phyloP scores from a whole-genome alignment of 2,113 vertebrate genomes.

The Coregonus clupeaformis region DNA sequence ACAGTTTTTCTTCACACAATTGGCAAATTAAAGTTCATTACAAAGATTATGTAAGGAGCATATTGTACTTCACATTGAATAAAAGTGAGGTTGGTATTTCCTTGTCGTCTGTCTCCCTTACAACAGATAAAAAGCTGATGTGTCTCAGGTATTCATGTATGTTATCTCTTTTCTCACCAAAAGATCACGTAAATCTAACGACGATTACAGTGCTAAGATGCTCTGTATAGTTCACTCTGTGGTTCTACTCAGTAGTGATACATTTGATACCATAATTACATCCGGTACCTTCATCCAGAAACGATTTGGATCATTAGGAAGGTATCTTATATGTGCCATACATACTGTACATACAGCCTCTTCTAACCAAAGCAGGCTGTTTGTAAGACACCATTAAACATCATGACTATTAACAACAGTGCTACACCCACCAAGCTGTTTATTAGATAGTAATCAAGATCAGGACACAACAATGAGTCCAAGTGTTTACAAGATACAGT shows the following conservation, averaged over 20 bases:
- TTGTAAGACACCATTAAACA: constrained; percentile 57
- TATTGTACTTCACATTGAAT: constrained; percentile 78
- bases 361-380: constrained; percentile 66
- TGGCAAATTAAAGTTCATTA: constrained; percentile 78
- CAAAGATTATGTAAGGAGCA: constrained; percentile 82
- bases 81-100: constrained; percentile 68
- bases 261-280: constrained; percentile 75
- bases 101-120: constrained; percentile 27
- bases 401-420: constrained; percentile 65
- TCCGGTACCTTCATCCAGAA: constrained; percentile 64
- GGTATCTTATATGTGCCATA: constrained; percentile 33
- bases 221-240: constrained; percentile 70
- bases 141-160: constrained; percentile 25
- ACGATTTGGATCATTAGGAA: constrained; percentile 51
- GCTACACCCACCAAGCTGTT: constrained; percentile 60
- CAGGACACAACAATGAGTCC: constrained; percentile 36
- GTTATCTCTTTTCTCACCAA: constrained; percentile 37
- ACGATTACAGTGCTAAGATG: constrained; percentile 76
- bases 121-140: constrained; percentile 54
- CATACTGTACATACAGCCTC: constrained; percentile 32
- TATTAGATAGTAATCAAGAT: constrained; percentile 46
- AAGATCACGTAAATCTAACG: constrained; percentile 73
- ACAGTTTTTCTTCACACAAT: constrained; percentile 73
- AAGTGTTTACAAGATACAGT: constrained; percentile 28
- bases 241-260: constrained; percentile 71